Evolutionary conservation across 2,888 invertebrate species (phyloP).

Genomic region (Eupithecia exiguata): DNA sequence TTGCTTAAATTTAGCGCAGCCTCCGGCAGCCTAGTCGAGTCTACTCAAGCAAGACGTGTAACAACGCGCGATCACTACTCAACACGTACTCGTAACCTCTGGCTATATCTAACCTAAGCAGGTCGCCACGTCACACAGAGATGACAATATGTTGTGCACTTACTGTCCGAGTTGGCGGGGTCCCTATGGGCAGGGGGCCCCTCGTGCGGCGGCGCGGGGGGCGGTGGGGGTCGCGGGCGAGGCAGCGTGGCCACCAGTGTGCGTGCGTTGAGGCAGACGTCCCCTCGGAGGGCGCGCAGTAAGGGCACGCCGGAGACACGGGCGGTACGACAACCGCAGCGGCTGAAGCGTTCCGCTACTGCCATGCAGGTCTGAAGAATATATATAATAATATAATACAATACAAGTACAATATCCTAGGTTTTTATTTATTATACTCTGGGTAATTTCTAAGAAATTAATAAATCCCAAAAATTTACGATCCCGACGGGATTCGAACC

Average conservation of each 20-base stretch:
- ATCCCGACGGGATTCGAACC: no score
- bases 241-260: slow-evolving; percentile 86
- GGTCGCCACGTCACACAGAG: not conserved
- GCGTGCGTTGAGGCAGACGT: slow-evolving; percentile 90
- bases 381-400: no score
- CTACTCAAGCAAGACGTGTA: no score
- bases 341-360: slow-evolving; percentile 27
- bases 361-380: slow-evolving; percentile 36
- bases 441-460: no score
- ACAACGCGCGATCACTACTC: no score
- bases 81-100: no score
- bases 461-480: no score
- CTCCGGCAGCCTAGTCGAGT: no score
- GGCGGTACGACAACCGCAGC: slow-evolving; percentile 39
- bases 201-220: slow-evolving; percentile 30
- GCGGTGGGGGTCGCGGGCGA: slow-evolving; percentile 62
- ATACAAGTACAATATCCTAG: no score
- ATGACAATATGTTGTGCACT: slow-evolving; percentile 32
- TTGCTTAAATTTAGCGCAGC: no score
- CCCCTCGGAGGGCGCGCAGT: slow-evolving; percentile 87
- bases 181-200: slow-evolving; percentile 44
- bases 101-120: not conserved
- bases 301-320: slow-evolving; percentile 63
- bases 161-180: slow-evolving; percentile 52
- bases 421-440: no score